Evolutionary conservation across 2,888 invertebrate species (phyloP).

Genomic region (Drosophila bunnanda): DNA sequence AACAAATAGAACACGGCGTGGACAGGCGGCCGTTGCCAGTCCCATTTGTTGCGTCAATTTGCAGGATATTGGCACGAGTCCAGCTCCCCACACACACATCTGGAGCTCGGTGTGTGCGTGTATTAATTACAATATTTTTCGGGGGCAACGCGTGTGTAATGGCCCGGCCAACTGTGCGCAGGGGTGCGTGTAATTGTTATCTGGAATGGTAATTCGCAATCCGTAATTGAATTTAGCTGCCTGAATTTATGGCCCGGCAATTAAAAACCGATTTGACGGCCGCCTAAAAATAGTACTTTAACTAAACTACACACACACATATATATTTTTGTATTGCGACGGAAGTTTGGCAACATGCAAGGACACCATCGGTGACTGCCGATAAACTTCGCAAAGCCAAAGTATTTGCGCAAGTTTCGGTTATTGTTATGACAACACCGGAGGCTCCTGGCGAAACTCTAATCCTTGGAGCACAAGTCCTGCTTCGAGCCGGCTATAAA

Average conservation of each 20-base stretch:
- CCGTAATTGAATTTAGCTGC: conserved; percentile 46
- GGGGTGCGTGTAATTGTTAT: conserved; percentile 47
- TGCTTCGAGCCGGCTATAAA: neutral
- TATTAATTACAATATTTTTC: conserved; percentile 59
- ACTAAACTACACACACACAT: no score
- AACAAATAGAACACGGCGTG: conserved; percentile 25
- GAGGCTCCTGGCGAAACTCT: conserved; percentile 8
- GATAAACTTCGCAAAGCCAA: conserved; percentile 56
- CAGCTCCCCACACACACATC: no score
- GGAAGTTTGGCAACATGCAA: no score
- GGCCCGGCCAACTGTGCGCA: conserved; percentile 32
- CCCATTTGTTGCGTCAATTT: conserved; percentile 36
- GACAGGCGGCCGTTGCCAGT: neutral
- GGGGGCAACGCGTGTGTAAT: conserved; percentile 19
- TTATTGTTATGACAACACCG: conserved; percentile 64
- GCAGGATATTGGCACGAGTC: conserved; percentile 28
- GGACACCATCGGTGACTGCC: conserved; percentile 19
- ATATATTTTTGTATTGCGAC: neutral
- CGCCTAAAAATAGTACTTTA: neutral
- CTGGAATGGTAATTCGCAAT: conserved; percentile 45
- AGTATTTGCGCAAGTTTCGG: conserved; percentile 54
- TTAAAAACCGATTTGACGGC: conserved; percentile 32
- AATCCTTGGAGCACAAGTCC: neutral
- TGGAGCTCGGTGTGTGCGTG: no score
- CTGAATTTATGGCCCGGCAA: conserved; percentile 30